Evolutionary conservation across 1,140 invertebrate species (phyloP).

Genomic region (Microplitis mediator): DNA sequence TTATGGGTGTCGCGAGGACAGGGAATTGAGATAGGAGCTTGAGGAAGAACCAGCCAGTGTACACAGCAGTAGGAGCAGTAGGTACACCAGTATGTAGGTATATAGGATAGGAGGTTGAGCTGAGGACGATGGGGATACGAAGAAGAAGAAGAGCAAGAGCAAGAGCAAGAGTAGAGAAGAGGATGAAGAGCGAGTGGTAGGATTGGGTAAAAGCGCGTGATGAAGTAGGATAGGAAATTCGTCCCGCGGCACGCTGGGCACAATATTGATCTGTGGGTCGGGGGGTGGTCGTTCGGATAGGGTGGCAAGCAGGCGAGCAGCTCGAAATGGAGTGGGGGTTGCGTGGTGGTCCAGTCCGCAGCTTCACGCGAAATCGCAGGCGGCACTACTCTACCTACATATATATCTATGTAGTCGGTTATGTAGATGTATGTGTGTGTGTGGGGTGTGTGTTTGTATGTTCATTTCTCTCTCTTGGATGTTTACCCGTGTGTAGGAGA

Average conservation of each 20-base stretch:
- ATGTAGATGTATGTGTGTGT: conserved; percentile 34
- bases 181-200: neutral
- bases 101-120: no score
- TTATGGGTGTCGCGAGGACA: no score
- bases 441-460: no score
- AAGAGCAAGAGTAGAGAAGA: no score
- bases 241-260: conserved; percentile 39
- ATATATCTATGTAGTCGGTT: conserved; percentile 26
- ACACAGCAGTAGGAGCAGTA: no score
- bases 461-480: neutral
- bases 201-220: conserved; percentile 1
- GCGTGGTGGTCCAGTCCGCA: conserved; percentile 60
- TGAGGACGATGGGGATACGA: no score
- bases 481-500: no score
- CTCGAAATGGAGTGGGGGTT: conserved; percentile 25
- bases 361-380: conserved; percentile 53
- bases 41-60: no score
- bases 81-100: no score
- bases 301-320: conserved; percentile 30
- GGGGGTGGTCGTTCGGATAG: conserved; percentile 55
- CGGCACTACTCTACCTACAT: conserved; percentile 7
- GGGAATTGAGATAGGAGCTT: no score
- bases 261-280: conserved; percentile 58
- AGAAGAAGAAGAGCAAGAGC: no score
- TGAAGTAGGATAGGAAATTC: conserved; percentile 6